Evolutionary conservation across 2,113 vertebrate genomes (phyloP).

Genomic region (Mirounga angustirostris): DNA sequence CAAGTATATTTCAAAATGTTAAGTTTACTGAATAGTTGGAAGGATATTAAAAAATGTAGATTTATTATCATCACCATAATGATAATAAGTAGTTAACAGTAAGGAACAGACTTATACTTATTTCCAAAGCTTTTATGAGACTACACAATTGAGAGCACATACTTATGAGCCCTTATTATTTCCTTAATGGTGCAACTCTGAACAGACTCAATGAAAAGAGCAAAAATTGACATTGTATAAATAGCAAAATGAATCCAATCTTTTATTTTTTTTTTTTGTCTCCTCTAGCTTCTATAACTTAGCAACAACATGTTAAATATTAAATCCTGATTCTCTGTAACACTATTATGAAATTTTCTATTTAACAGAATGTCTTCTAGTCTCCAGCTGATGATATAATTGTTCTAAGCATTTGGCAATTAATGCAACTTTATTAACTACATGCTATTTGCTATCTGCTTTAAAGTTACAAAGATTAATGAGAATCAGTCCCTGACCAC

Average conservation of each 20-base stretch:
- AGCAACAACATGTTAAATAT: slow-evolving; percentile 55
- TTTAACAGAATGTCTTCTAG: slow-evolving; percentile 61
- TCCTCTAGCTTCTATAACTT: slow-evolving; percentile 54
- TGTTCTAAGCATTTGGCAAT: slow-evolving; percentile 40
- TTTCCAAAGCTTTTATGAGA: slow-evolving; percentile 76
- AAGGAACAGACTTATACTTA: slow-evolving; percentile 69
- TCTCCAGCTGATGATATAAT: slow-evolving; percentile 10
- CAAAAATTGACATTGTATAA: slow-evolving; percentile 57
- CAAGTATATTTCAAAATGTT: background rate
- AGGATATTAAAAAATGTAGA: slow-evolving; percentile 48
- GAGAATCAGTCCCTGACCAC: background rate
- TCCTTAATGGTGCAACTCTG: slow-evolving; percentile 49
- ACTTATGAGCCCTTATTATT: slow-evolving; percentile 58
- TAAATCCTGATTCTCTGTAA: slow-evolving; percentile 40
- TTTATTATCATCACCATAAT: slow-evolving; percentile 58
- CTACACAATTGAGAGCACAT: slow-evolving; percentile 43
- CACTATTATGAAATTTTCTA: slow-evolving; percentile 46
- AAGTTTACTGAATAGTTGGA: slow-evolving; percentile 52
- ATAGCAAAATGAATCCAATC: slow-evolving; percentile 59
- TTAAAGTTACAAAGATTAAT: slow-evolving; percentile 5
- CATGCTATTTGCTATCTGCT: background rate
- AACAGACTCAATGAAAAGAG: slow-evolving; percentile 52
- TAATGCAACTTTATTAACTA: slow-evolving; percentile 40
- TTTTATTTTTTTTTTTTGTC: slow-evolving; percentile 8
- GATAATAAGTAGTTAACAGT: slow-evolving; percentile 57